Evolutionary conservation across 2,888 invertebrate species (phyloP).

Genomic region (Exocentrus adspersus): DNA sequence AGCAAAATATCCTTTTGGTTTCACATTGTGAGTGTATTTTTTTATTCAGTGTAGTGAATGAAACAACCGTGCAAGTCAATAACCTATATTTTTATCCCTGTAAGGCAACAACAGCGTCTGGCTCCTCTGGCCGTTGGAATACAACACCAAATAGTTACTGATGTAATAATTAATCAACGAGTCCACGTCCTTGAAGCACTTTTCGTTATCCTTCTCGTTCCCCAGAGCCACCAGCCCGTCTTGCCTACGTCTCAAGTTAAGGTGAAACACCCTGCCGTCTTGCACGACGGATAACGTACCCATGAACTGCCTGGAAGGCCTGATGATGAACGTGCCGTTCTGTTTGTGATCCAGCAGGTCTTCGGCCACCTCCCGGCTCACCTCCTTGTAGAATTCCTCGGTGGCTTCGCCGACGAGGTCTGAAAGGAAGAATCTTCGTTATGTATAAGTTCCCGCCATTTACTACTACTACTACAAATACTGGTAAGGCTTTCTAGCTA

Average conservation of each 20-base stretch:
- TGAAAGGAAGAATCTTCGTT: slow-evolving; percentile 30
- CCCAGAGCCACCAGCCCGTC: slow-evolving; percentile 69
- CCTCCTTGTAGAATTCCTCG: slow-evolving; percentile 69
- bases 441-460: no score
- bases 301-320: slow-evolving; percentile 66
- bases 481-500: no score
- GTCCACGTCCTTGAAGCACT: slow-evolving; percentile 66
- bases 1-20: no score
- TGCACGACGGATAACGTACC: slow-evolving; percentile 69
- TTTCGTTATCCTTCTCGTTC: slow-evolving; percentile 66
- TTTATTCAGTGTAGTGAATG: no score
- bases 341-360: slow-evolving; percentile 66
- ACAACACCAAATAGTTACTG: slow-evolving; percentile 67
- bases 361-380: slow-evolving; percentile 67
- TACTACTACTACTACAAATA: no score
- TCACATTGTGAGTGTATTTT: no score
- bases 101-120: slow-evolving; percentile 66
- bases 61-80: neutral
- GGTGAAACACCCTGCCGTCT: slow-evolving; percentile 67
- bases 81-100: slow-evolving; percentile 37
- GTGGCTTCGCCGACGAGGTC: slow-evolving; percentile 38
- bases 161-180: slow-evolving; percentile 68
- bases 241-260: slow-evolving; percentile 66
- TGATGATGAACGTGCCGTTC: slow-evolving; percentile 70
- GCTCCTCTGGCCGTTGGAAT: slow-evolving; percentile 65